Conservation (phyloP, 2,113 vertebrate species). For the Nothobranchius kuhntae region DNA sequence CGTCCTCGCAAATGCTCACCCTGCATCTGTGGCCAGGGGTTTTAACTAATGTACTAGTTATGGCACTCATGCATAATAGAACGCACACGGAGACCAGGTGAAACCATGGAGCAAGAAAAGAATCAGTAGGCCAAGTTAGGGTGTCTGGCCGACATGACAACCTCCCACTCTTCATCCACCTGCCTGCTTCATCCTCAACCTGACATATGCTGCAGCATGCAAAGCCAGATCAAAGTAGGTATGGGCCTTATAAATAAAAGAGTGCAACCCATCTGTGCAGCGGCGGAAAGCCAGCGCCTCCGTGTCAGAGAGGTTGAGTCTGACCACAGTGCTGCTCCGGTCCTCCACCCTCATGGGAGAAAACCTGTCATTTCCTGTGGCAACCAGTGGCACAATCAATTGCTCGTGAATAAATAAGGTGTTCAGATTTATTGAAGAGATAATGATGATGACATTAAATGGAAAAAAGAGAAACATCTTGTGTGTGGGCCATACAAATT, state of each 20-base stretch:
- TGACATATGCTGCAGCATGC: constrained; percentile 57
- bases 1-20: constrained; percentile 8
- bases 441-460: constrained; percentile 21
- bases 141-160: constrained; percentile 36
- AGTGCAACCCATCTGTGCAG: constrained; percentile 71
- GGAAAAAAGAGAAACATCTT: background rate
- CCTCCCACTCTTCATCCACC: constrained; percentile 30
- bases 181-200: constrained; percentile 16
- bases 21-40: constrained; percentile 30
- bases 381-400: constrained; percentile 12
- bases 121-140: background rate
- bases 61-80: constrained; percentile 65
- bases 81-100: background rate
- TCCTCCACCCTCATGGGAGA: background rate
- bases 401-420: constrained; percentile 6
- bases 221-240: constrained; percentile 74
- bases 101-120: constrained; percentile 19
- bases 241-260: constrained; percentile 77
- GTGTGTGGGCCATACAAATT: background rate
- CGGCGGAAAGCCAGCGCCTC: constrained; percentile 17
- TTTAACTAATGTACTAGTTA: constrained; percentile 29
- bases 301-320: constrained; percentile 8
- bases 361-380: constrained; percentile 22
- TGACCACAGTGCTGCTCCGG: background rate
- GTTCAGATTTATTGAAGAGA: constrained; percentile 48